phyloP scores from a whole-genome alignment of 2,888 invertebrate species.

The Cyclophora albipunctata region DNA sequence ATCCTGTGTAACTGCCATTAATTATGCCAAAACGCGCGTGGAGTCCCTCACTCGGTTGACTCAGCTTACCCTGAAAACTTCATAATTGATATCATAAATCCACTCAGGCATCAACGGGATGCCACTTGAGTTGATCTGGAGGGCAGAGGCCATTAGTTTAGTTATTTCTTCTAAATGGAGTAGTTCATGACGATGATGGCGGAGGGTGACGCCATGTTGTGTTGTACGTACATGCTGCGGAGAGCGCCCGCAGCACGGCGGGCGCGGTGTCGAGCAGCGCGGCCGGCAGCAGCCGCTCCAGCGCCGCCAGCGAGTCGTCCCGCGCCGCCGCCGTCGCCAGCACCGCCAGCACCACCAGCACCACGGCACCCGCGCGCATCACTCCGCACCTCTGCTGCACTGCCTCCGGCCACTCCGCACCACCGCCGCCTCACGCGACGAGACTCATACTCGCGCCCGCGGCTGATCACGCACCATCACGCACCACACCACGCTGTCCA shows the following conservation, averaged over 20 bases:
- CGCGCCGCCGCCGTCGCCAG: constrained; percentile 5
- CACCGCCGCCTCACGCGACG: constrained; percentile 21
- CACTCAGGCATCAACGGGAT: not conserved
- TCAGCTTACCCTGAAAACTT: too few species aligned
- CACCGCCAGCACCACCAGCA: constrained; percentile 5
- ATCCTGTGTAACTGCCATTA: too few species aligned
- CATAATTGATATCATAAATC: not conserved
- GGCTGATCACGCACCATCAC: too few species aligned
- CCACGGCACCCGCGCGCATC: constrained; percentile 9
- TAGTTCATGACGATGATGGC: not conserved
- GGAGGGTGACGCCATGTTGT: not conserved
- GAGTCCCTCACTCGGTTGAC: too few species aligned
- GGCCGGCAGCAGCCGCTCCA: constrained; percentile 32
- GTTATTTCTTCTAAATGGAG: not conserved
- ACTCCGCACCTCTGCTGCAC: constrained; percentile 12
- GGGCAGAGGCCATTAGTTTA: not conserved
- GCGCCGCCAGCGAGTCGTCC: constrained; percentile 25
- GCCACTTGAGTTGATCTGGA: not conserved
- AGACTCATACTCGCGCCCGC: constrained; percentile 7
- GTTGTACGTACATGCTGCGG: constrained; percentile 36
- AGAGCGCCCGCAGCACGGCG: constrained; percentile 37
- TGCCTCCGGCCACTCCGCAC: constrained; percentile 15
- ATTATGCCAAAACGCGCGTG: too few species aligned
- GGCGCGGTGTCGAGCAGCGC: constrained; percentile 33
- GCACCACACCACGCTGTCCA: too few species aligned